These are phyloP conservation scores for Dermatemys mawii DNA, from an alignment of 2,113 vertebrate species.

Conservation along the genomic window DNA sequence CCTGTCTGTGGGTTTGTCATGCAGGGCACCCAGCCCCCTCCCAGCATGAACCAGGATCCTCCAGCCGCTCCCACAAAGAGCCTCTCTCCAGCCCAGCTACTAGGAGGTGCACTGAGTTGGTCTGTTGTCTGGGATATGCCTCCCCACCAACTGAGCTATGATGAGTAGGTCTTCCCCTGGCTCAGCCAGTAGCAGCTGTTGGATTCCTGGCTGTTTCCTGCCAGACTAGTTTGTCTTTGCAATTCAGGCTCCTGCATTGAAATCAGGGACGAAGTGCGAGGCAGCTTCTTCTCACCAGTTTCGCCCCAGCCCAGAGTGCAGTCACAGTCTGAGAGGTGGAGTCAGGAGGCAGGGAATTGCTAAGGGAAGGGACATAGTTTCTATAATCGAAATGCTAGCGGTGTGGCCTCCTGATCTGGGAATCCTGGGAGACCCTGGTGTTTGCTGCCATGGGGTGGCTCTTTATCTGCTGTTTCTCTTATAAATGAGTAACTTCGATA, in stretches of 20 bases:
- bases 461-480: constrained; percentile 18
- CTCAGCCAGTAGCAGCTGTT: neutral
- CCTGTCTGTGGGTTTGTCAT: neutral
- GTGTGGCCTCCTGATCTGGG: neutral
- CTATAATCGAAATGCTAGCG: neutral
- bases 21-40: neutral
- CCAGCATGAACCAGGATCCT: neutral
- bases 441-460: neutral
- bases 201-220: neutral
- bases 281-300: neutral
- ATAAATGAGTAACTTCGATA: neutral
- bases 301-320: neutral
- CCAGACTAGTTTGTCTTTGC: neutral
- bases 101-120: neutral
- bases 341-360: neutral
- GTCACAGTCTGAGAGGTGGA: neutral
- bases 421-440: constrained; percentile 43
- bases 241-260: neutral
- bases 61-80: neutral
- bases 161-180: neutral
- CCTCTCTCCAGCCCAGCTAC: neutral
- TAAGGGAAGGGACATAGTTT: constrained; percentile 2
- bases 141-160: neutral
- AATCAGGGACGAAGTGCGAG: neutral
- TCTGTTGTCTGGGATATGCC: neutral